These are phyloP conservation scores for Phalloptychus januarius DNA, from an alignment of 2,797 vertebrate genomes.

Conservation along the genomic window DNA sequence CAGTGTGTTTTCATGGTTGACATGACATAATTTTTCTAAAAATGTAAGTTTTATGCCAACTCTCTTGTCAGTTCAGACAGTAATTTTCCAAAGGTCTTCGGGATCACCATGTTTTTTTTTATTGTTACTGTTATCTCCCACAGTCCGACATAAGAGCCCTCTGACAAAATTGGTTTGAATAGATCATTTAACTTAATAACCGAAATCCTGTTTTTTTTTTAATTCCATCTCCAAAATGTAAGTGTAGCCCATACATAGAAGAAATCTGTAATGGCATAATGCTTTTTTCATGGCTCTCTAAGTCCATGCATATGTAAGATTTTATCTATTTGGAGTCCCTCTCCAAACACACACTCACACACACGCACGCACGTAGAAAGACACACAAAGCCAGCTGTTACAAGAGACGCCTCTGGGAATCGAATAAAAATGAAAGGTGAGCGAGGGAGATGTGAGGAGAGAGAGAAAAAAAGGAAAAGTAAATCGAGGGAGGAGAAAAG, in stretches of 20 bases:
- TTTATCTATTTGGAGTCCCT: not conserved
- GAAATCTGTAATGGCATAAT: not conserved
- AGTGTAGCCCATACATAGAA: not conserved
- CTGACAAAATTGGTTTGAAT: not conserved
- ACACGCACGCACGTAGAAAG: conserved; percentile 9
- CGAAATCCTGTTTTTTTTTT: not conserved
- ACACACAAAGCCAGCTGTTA: conserved; percentile 33
- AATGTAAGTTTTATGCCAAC: not conserved
- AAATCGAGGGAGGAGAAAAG: conserved; percentile 66
- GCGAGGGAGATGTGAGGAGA: conserved; percentile 39
- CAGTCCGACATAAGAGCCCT: no score
- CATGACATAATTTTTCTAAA: not conserved
- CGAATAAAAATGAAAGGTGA: conserved; percentile 56
- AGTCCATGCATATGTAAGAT: conserved; percentile 17
- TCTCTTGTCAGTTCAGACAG: not conserved
- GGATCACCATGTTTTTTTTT: not conserved
- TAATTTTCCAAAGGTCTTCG: not conserved
- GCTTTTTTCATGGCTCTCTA: not conserved
- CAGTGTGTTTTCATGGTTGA: not conserved
- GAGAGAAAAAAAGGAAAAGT: conserved; percentile 25
- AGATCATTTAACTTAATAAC: not conserved
- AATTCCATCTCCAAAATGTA: not conserved
- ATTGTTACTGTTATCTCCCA: not conserved
- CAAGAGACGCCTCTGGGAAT: conserved; percentile 59
- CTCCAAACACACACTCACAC: conserved; percentile 4